Evolutionary conservation across 2,888 invertebrate genomes (phyloP).

Genomic region (Ennomos quercinarius): DNA sequence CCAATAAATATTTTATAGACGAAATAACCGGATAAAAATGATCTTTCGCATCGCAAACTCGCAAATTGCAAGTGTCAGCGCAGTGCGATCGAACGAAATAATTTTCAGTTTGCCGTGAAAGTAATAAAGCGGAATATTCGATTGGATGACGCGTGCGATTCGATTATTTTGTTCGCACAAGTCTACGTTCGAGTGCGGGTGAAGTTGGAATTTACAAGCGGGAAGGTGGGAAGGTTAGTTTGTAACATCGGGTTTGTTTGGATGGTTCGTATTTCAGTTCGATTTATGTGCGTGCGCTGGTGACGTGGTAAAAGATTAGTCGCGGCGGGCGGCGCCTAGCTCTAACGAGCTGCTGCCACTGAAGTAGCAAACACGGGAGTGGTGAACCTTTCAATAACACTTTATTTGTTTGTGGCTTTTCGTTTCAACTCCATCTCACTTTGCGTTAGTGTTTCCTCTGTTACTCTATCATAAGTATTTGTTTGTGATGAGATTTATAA

Average conservation of each 20-base stretch:
- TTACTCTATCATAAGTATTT: constrained; percentile 26
- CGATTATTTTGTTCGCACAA: constrained; percentile 60
- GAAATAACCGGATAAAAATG: constrained; percentile 40
- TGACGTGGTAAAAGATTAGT: constrained; percentile 82
- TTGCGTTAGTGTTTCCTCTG: constrained; percentile 34
- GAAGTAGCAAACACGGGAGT: constrained; percentile 40
- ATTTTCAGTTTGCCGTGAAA: constrained; percentile 53
- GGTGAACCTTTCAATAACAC: constrained; percentile 36
- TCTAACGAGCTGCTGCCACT: constrained; percentile 28
- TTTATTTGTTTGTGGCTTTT: constrained; percentile 38
- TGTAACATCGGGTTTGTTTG: constrained; percentile 61
- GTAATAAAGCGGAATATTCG: constrained; percentile 60
- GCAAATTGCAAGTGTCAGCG: constrained; percentile 56
- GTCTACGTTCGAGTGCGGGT: constrained; percentile 47
- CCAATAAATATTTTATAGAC: constrained; percentile 42
- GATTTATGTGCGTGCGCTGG: constrained; percentile 83
- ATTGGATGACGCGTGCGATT: constrained; percentile 59
- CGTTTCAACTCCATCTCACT: constrained; percentile 31
- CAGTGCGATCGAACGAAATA: constrained; percentile 49
- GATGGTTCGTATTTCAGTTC: constrained; percentile 71
- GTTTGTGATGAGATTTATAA: constrained; percentile 30
- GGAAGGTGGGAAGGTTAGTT: constrained; percentile 66
- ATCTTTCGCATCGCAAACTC: constrained; percentile 48
- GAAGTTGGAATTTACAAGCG: constrained; percentile 68
- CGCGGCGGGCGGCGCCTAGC: constrained; percentile 38